Conservation (phyloP, 1,140 invertebrate genomes). For the Matsumurasca onukii region DNA sequence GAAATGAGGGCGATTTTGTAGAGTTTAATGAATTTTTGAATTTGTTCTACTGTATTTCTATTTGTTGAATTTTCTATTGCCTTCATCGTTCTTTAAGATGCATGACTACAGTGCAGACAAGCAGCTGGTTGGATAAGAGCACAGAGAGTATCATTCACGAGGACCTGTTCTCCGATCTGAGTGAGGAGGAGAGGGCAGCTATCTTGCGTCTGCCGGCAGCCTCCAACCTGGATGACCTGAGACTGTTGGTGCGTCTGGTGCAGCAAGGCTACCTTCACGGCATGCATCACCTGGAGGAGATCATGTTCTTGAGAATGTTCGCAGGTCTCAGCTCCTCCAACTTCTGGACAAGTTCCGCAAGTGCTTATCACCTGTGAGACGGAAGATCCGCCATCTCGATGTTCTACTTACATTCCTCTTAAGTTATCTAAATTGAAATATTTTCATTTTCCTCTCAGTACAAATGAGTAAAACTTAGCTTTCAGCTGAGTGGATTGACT, state of each 20-base stretch:
- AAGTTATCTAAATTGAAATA: too few species aligned
- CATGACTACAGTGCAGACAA: conserved; percentile 35
- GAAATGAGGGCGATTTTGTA: too few species aligned
- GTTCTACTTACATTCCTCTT: conserved; percentile 44
- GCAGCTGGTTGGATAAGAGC: conserved; percentile 33
- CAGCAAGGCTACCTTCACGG: conserved; percentile 82
- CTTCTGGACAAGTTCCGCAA: conserved; percentile 89
- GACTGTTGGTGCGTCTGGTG: conserved; percentile 71
- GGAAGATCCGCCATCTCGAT: conserved; percentile 82
- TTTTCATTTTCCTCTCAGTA: too few species aligned
- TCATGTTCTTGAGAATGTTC: conserved; percentile 96
- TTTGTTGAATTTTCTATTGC: too few species aligned
- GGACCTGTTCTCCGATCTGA: conserved; percentile 61
- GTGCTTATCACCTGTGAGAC: conserved; percentile 90
- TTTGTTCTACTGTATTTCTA: too few species aligned
- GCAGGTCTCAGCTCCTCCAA: conserved; percentile 83
- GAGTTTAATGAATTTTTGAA: too few species aligned
- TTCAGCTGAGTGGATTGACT: too few species aligned
- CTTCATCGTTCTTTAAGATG: too few species aligned
- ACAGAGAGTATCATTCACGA: conserved; percentile 41
- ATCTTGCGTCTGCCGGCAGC: conserved; percentile 68
- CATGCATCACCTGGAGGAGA: conserved; percentile 92
- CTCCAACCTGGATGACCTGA: conserved; percentile 72
- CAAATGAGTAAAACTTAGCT: too few species aligned
- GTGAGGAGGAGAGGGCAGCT: conserved; percentile 62